Base-by-base conservation (phyloP, 1,140 invertebrate genomes). In the Drosophila melanica region DNA sequence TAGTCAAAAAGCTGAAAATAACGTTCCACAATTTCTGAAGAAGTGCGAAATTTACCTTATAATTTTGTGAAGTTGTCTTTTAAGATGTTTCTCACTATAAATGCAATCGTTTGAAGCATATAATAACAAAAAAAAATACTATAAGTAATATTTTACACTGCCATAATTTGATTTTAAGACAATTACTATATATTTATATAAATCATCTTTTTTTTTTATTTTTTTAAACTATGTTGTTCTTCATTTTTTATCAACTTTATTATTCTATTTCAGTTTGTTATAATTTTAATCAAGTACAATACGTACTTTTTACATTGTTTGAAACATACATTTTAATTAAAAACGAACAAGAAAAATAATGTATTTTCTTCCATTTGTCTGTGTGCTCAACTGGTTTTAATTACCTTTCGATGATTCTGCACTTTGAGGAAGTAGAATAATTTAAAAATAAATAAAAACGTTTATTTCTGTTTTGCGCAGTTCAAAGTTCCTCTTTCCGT, bases 401-500 rank as follows among this genome's bases (percentile, higher is more conserved):
- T 35, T 41, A 48, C 55, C 16, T 51, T 41, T 42, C 27, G 14
- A 60, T 68, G 58, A 68, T 27, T 59, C 35, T 30, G 45, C 55
- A 42, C 16, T 37, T 67, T 16, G 35, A 33, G 37, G 12, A 67
- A 57, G 30, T 67, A 47, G 35, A 67, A 59, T 8, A 37, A 57
- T 4, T 12, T 37, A 8, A 10, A 30, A 16, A 14, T 23, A 20
- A 4, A 47, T 33, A 14, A 35, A 20, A 16, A 27, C 30, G n/a
- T 27, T 8, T 30, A n/a, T 11, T 27, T 6, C 6, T 23, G 14
- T 62, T 14, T 18, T 14, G 30, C 39, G 10, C 39, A 44, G 27
- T 45, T 44, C 27, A n/a, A 30, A 54, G 62, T 54, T 45, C 33
- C 33, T 51, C 14, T 62, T 69, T 60, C 66, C 58, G 48, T 45